Evolutionary conservation across 1,140 invertebrate genomes (phyloP).

Genomic region (Cataglyphis hispanica): DNA sequence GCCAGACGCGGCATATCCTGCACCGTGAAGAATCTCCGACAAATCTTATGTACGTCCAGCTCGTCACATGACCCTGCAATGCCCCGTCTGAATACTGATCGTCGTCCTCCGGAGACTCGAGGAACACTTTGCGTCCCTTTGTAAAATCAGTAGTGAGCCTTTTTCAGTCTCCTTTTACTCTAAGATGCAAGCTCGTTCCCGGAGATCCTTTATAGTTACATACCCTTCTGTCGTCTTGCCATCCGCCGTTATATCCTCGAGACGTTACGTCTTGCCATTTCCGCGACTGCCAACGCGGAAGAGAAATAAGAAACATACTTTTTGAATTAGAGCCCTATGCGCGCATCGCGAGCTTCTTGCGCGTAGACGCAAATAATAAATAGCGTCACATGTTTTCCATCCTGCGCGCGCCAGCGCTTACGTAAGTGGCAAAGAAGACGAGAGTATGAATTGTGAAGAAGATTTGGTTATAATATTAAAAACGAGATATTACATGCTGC

Average conservation of each 20-base stretch:
- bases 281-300: background rate
- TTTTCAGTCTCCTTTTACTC: slow-evolving; percentile 66
- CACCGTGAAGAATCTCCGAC: slow-evolving; percentile 76
- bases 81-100: slow-evolving; percentile 76
- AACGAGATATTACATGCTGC: slow-evolving; percentile 30
- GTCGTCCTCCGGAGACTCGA: slow-evolving; percentile 47
- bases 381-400: slow-evolving; percentile 18
- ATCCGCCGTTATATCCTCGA: slow-evolving; percentile 61
- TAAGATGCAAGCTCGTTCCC: slow-evolving; percentile 49
- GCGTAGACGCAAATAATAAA: slow-evolving; percentile 47
- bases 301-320: slow-evolving; percentile 56
- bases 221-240: slow-evolving; percentile 61
- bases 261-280: slow-evolving; percentile 58
- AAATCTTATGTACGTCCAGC: slow-evolving; percentile 78
- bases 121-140: slow-evolving; percentile 74
- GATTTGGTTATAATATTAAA: slow-evolving; percentile 39
- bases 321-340: slow-evolving; percentile 52
- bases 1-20: slow-evolving; percentile 76
- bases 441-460: slow-evolving; percentile 18
- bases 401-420: background rate
- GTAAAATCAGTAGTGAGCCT: slow-evolving; percentile 76
- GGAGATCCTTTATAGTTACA: slow-evolving; percentile 60
- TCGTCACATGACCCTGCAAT: slow-evolving; percentile 73
- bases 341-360: slow-evolving; percentile 17
- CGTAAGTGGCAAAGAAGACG: background rate